Conservation (phyloP, 2,888 invertebrate species). For the Metopia argyrocephala region DNA sequence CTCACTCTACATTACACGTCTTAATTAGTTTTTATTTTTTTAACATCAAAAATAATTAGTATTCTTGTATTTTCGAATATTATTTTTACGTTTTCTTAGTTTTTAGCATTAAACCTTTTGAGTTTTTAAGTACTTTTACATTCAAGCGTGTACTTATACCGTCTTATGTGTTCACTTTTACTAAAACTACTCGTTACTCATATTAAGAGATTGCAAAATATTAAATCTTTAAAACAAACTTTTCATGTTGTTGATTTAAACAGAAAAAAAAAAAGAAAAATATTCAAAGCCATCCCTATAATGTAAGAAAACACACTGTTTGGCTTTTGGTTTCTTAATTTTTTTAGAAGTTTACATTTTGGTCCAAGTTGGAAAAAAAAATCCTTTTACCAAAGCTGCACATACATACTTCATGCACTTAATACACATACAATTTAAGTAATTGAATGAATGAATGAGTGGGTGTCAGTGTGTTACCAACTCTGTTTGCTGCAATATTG, state of each 20-base stretch:
- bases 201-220: too few species aligned
- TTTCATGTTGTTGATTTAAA: not conserved
- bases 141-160: too few species aligned
- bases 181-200: too few species aligned
- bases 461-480: not conserved
- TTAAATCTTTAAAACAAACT: conserved; percentile 40
- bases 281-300: not conserved
- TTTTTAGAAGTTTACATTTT: conserved; percentile 47
- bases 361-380: conserved; percentile 16
- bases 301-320: conserved; percentile 37
- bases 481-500: not conserved
- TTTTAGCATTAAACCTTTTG: too few species aligned
- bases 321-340: conserved; percentile 26
- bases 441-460: not conserved
- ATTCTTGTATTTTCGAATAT: too few species aligned
- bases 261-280: not conserved
- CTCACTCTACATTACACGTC: too few species aligned
- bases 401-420: not conserved
- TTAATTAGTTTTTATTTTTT: too few species aligned
- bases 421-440: too few species aligned
- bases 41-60: too few species aligned
- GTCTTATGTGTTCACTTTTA: too few species aligned
- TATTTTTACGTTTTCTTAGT: too few species aligned
- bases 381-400: not conserved
- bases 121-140: too few species aligned